Base-by-base conservation (phyloP, 2,113 vertebrate genomes). In the Trichechus manatus region DNA sequence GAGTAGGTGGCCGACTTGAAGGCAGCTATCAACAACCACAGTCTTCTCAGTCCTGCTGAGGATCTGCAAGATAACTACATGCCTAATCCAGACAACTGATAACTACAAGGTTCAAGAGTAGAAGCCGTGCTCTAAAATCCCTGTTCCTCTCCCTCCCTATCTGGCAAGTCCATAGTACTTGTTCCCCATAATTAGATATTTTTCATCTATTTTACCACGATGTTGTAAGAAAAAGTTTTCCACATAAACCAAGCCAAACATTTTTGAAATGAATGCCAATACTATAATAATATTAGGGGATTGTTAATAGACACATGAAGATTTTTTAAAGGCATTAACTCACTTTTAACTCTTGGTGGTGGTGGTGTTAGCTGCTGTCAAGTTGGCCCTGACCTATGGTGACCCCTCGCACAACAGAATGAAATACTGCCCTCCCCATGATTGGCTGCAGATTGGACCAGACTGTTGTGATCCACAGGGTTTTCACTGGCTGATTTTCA, bases 211-310 rank as follows among this genome's bases (percentile, higher is more conserved):
- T n/a, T 78, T 75, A 81, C 13, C 50, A 61, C 20, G 44, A 15
- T 83, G 20, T 70, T 61, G 13, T 9, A 39, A 70, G 89, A 77
- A 36, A 77, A 77, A 72, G 3, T 59, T 29, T 90, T 91, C 50
- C 6, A 79, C 7, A 36, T 39, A 74, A 87, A 61, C 56, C 44
- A 77, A 95, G 79, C 8, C 53, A 95, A 94, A 44, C 9, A 53
- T 70, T 66, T 92, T 95, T 83, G 42, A 47, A 81, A 72, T 10
- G 19, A 77, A 83, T 20, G 10, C 47, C 93, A 66, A 94, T 79
- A 61, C 44, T 36, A 27, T 66, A 74, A 84, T 39, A 92, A 90
- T 79, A 93, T 86, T 20, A 20, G 29, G 29, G 23, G 42, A 81
- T 6, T 77, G 25, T 66, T 29, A 95, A 44, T 6, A 85, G 29